Evolutionary conservation across 2,888 invertebrate genomes (phyloP), one percentile per base, ranked within the genome.

Genomic region (Alentia gelatinosa): DNA sequence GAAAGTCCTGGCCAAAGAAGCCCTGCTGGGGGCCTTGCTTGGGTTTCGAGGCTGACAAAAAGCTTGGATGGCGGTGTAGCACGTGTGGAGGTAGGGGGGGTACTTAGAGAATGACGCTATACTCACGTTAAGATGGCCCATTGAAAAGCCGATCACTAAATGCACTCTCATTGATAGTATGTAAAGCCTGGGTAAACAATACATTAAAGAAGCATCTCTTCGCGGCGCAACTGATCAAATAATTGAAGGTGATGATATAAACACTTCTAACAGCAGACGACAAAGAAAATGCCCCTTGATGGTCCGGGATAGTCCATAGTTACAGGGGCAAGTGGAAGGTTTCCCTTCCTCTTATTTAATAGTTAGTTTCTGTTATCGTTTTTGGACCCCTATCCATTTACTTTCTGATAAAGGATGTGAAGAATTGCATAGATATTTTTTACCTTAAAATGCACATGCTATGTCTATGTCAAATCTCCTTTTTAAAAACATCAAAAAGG

Each of bases 141-240:
- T 79, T 79, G 37, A 79, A 79, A 79, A n/a, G 79, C 79, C 79
- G 79, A 86, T 86, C 47, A 86, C 30, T 47, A 30, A 86, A 86
- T 86, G 86, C 86, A 47, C 86, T 86, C 35, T 42, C 35, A 86
- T 86, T 86, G 86, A 50, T 26, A 42, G 86, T 86, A 86, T 86
- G 47, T 47, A 86, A 86, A 47, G 26, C 50, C 47, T 26, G 35
- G 9, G 86, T 86, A 86, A 86, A 86, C 86, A 86, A 86, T 86
- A 86, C 86, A 86, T 86, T 86, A 86, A 86, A 86, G 86, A 33
- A 19, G 7, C n/a, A 7, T 12, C n/a, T 12, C 47, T 42, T 15
- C 19, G 50, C 26, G 23, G 15, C 9, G 33, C 86, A 50, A 47
- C 86, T 86, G 86, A 86, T 86, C 86, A 86, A 86, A 86, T 33